Conservation (phyloP, 2,888 invertebrate genomes). For the Harpalus rufipes region DNA sequence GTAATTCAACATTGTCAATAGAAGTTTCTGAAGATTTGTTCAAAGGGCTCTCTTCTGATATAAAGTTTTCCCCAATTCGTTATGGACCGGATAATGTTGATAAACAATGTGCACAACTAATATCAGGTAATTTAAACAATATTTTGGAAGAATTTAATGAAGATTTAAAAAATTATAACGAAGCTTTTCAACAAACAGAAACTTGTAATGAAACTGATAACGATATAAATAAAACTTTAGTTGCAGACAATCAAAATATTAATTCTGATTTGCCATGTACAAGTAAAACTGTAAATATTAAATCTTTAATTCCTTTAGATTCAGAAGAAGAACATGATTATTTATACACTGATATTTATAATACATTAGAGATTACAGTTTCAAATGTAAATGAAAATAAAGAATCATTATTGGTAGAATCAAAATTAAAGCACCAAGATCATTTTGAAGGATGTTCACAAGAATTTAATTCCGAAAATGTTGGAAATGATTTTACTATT, state of each 20-base stretch:
- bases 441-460: conserved; percentile 37
- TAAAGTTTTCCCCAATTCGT: conserved; percentile 22
- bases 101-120: conserved; percentile 1
- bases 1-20: conserved; percentile 25
- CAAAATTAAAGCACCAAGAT: background rate
- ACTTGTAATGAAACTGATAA: background rate
- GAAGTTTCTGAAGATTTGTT: conserved; percentile 47
- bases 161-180: conserved; percentile 41
- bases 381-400: conserved; percentile 21
- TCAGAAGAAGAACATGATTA: conserved; percentile 36
- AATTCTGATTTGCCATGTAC: background rate
- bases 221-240: conserved; percentile 16
- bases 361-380: conserved; percentile 35
- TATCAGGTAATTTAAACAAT: conserved; percentile 6
- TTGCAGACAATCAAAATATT: conserved; percentile 1
- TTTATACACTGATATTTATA: conserved; percentile 1
- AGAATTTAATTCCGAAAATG: conserved; percentile 3
- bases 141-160: conserved; percentile 32
- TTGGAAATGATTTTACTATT: conserved; percentile 40
- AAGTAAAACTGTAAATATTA: conserved; percentile 22
- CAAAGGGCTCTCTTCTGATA: conserved; percentile 30
- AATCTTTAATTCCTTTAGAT: conserved; percentile 10
- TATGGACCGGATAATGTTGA: background rate
- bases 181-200: conserved; percentile 8
- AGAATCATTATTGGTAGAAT: background rate